Base-by-base conservation (phyloP, 2,888 invertebrate species). In the Pandemis heparana region DNA sequence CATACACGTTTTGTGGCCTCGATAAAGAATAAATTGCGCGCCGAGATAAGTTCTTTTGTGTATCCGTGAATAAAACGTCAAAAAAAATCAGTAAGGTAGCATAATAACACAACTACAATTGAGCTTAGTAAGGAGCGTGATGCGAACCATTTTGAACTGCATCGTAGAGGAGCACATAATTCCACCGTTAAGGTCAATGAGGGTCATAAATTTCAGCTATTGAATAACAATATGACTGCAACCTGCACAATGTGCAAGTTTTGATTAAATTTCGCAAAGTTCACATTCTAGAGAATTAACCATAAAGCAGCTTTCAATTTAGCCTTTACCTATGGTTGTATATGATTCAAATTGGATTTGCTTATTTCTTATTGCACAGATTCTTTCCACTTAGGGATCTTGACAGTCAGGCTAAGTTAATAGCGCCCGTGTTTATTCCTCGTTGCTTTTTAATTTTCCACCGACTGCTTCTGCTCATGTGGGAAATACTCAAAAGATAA, bases 401-500 rank as follows among this genome's bases (percentile, higher is more conserved):
- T 64, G 74, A 65, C 69, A 65, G 70, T 53, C 69, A 48, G 74
- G 65, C 64, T 61, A 51, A 74, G 74, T 63, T 74, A 74, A 74
- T 70, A 69, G 73, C 74, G 9, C 23, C 69, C 64, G 51, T 64
- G 65, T 70, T 69, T 74, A 69, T 74, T 74, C 69, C 65, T 70
- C 74, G 68, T 79, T 81, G 80, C 80, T 81, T 86, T 86, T 87
- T 85, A 85, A 87, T 85, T 87, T 87, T 87, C 84, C 85, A 82
- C 80, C 78, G 78, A 77, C 79, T 86, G 87, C 82, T 79, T 80
- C 78, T 79, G 79, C 78, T 80, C 85, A 85, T 83, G 81, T 81
- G 82, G 85, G 83, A 83, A 85, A 85, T 83, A 82, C 79, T 84
- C 80, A 79, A 77, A 79, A 82, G 80, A 82, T 83, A 82, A 84